A percentile compares a stretch with the other conserved stretches of the same genome.
Evolutionary conservation across 2,797 vertebrate genomes (phyloP).

Genomic region (Sebastes nivosus): DNA sequence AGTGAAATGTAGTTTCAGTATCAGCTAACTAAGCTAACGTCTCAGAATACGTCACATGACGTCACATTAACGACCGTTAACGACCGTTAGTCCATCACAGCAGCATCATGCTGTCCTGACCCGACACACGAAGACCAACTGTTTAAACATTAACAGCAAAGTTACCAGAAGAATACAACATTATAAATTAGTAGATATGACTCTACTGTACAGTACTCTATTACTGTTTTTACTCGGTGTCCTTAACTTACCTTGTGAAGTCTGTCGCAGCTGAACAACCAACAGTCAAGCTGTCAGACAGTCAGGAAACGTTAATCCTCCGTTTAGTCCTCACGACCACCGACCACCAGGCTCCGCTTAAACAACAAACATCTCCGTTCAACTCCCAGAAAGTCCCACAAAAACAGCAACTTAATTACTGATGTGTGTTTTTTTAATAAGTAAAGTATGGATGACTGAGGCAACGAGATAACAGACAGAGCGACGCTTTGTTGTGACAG

Average conservation of each 20-base stretch:
- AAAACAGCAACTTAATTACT: not conserved
- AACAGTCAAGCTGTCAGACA: not conserved
- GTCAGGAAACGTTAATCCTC: not conserved
- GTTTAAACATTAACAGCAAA: not conserved
- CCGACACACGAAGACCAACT: not conserved
- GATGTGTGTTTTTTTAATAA: no score
- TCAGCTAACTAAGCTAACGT: no score
- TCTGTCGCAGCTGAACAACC: not conserved
- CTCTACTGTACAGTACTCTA: no score
- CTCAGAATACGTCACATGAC: no score
- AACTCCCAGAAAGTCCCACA: not conserved
- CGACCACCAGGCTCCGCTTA: not conserved
- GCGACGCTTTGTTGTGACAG: conserved; percentile 17
- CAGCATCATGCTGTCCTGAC: not conserved
- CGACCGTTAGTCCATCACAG: not conserved
- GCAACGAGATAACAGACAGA: not conserved
- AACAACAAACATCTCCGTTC: not conserved
- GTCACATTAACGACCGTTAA: no score
- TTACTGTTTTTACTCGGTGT: not conserved
- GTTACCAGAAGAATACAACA: not conserved
- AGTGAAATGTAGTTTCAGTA: no score
- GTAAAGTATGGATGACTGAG: not conserved
- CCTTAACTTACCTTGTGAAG: not conserved
- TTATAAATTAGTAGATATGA: not conserved
- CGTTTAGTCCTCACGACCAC: not conserved